Conservation (phyloP, 2,797 vertebrate species). For the Ibycter americanus region DNA sequence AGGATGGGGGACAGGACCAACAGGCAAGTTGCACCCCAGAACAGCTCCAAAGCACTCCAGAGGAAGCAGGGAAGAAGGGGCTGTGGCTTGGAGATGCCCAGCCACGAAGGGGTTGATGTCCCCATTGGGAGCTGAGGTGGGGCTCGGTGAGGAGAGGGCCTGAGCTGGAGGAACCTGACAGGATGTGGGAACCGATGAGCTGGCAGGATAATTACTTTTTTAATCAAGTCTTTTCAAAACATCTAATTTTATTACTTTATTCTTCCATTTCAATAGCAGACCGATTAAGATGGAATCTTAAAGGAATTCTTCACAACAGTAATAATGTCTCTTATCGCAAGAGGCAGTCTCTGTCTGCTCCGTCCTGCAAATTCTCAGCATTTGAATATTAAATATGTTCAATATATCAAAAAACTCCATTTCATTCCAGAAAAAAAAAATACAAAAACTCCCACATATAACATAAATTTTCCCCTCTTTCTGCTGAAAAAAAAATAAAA, state of each 20-base stretch:
- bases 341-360: constrained; percentile 68
- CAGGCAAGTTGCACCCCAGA: neutral
- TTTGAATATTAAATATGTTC: constrained; percentile 69
- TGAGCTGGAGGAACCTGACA: neutral
- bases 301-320: constrained; percentile 73
- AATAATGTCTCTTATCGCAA: constrained; percentile 70
- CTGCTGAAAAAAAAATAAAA: neutral
- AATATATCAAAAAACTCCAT: constrained; percentile 55
- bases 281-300: constrained; percentile 74
- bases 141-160: fast-evolving
- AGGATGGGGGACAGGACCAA: neutral
- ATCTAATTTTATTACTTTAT: constrained; percentile 74
- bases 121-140: neutral
- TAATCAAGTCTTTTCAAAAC: constrained; percentile 69
- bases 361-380: constrained; percentile 44
- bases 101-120: neutral
- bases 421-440: constrained; percentile 58
- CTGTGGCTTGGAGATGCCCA: neutral
- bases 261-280: constrained; percentile 74
- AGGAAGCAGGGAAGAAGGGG: neutral
- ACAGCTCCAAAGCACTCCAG: neutral
- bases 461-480: neutral
- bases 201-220: constrained; percentile 67
- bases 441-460: neutral
- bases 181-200: neutral